Base-by-base conservation (phyloP, 2,113 vertebrate genomes). In the Brachyistius frenatus region DNA sequence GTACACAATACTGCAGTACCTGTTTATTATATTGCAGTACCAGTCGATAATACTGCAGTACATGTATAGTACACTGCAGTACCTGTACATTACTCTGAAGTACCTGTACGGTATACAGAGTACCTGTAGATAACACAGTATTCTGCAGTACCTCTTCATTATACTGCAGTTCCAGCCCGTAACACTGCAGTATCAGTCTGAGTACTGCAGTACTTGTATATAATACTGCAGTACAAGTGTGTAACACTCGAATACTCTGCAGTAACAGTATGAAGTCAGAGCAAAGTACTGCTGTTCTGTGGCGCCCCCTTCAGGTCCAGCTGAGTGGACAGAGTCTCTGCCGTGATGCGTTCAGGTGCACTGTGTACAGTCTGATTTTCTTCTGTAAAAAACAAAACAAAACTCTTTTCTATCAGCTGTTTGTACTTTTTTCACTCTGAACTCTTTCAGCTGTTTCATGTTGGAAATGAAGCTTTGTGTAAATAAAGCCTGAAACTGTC, bases 361-460 rank as follows among this genome's bases (percentile, higher is more conserved):
- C 68, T 64, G 63, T 87, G 77, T 84, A 66, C 50, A 76, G 44
- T 67, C 5, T 9, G 9, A 5, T 33, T 66, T 47, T 35, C 47
- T 64, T 36, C 11, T 71, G 54, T 6, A 46, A 50, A 55, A 6
- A 14, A 61, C 57, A 23, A 23, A 23, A 23, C 52, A 80, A 78
- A 73, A 58, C 37, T 3, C 7, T 78, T 90, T 90, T 90, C 44
- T 86, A 86, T 55, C 47, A 0, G 23, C 62, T 5, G 15, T 86
- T 91, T 89, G 50, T 86, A 87, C 76, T 91, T 88, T 86, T 86
- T 91, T 71, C 78, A 84, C 69, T 79, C 35, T 64, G 41, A 72
- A 58, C 37, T 75, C 49, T 54, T 83, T 78, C n/a, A 61, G 77
- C 36, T 68, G 61, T 73, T 68, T 78, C 31, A 75, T 1, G 60